Conservation (phyloP, 2,113 vertebrate genomes). For the Sapayoa aenigma region DNA sequence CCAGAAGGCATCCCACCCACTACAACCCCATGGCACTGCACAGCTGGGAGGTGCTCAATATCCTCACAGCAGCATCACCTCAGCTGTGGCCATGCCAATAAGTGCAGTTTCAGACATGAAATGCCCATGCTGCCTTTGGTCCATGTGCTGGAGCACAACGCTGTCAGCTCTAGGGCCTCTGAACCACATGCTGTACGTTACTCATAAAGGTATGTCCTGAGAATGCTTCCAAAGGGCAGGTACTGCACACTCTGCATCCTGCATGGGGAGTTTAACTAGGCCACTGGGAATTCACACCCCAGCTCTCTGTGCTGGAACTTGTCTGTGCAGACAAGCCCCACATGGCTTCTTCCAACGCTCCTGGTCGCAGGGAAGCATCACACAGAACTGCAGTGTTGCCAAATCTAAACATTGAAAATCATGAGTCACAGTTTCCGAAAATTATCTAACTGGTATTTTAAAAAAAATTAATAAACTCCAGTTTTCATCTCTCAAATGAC, state of each 20-base stretch:
- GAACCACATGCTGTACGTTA: rapidly evolving
- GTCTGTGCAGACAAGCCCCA: neutral
- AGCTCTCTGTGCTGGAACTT: constrained; percentile 15
- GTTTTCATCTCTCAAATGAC: constrained; percentile 8
- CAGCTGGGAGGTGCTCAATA: neutral
- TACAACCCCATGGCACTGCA: neutral
- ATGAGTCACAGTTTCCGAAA: constrained; percentile 53
- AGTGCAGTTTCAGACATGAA: neutral
- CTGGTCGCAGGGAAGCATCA: constrained; percentile 13
- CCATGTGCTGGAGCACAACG: neutral
- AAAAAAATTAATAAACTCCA: neutral
- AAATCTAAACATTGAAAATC: constrained; percentile 8
- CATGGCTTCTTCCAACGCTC: neutral
- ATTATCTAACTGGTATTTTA: constrained; percentile 1
- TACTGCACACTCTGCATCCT: neutral
- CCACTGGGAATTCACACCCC: constrained; percentile 1
- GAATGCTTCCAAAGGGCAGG: neutral
- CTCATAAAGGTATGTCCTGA: neutral
- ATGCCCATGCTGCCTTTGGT: neutral
- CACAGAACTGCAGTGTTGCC: neutral
- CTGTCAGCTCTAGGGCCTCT: neutral
- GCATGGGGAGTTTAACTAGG: neutral
- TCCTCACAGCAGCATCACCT: neutral
- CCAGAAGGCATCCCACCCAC: neutral
- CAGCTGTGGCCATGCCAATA: rapidly evolving